Conservation (phyloP, 1,140 invertebrate species). For the Tribolium madens region DNA sequence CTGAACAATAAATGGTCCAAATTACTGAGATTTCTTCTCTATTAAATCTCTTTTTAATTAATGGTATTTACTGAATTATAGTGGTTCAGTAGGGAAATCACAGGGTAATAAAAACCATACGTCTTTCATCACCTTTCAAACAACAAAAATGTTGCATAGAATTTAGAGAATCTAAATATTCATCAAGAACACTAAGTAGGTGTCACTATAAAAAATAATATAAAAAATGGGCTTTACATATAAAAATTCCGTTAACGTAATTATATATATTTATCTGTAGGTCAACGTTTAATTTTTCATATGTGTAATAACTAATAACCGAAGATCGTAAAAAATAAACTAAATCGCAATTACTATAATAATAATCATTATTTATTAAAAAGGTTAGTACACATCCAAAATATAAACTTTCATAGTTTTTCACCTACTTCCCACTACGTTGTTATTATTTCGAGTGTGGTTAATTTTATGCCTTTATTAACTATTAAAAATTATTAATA, state of each 20-base stretch:
- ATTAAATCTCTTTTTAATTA: background rate
- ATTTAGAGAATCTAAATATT: background rate
- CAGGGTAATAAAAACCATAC: background rate
- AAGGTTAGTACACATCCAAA: background rate
- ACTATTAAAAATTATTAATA: background rate
- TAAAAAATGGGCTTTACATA: background rate
- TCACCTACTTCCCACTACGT: background rate
- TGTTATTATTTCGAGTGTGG: too few relatives aligned
- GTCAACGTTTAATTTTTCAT: background rate
- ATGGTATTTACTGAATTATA: background rate
- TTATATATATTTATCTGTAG: background rate
- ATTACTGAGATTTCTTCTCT: background rate
- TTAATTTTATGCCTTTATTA: too few relatives aligned
- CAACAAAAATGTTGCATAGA: too few relatives aligned
- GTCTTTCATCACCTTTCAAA: too few relatives aligned
- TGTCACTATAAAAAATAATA: background rate
- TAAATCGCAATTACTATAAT: background rate
- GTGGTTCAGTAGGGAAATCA: background rate
- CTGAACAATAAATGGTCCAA: background rate
- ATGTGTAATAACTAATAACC: background rate
- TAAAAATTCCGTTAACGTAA: background rate
- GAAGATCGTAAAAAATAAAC: background rate
- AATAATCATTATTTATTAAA: background rate
- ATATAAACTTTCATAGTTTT: too few relatives aligned
- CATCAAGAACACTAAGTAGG: background rate